These are phyloP conservation scores for Gephyroberyx darwinii DNA, from an alignment of 2,797 vertebrate species.

Conservation along the genomic window DNA sequence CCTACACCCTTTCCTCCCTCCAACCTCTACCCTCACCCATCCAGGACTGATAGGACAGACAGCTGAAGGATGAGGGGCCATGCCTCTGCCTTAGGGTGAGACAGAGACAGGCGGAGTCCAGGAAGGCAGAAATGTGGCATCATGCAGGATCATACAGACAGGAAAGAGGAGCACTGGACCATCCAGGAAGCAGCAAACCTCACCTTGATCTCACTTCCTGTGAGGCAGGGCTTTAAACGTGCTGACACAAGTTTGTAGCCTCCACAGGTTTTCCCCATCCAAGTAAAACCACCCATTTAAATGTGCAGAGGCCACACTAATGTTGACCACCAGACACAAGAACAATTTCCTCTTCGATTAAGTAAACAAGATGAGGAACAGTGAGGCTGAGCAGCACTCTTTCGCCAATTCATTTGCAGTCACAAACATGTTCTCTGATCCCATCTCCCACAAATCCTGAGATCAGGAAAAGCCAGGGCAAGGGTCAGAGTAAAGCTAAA, in stretches of 20 bases:
- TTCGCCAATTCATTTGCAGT: conserved; percentile 33
- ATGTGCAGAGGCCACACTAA: conserved; percentile 9
- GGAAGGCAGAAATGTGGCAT: conserved; percentile 4
- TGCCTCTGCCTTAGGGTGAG: conserved; percentile 34
- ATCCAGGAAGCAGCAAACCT: conserved; percentile 56
- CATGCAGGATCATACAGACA: conserved; percentile 38
- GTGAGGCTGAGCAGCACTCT: background rate
- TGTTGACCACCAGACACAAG: conserved; percentile 13
- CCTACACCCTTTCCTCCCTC: background rate
- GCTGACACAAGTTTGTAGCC: conserved; percentile 24
- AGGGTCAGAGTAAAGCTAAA: conserved; percentile 32
- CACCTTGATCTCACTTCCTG: conserved; percentile 62
- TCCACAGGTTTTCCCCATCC: conserved; percentile 14
- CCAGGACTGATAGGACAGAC: background rate
- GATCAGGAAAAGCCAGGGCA: background rate
- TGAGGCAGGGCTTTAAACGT: conserved; percentile 21
- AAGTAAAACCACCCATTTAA: conserved; percentile 44
- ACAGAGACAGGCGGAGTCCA: conserved; percentile 21
- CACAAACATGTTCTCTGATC: conserved; percentile 22
- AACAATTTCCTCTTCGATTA: background rate
- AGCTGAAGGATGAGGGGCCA: conserved; percentile 17
- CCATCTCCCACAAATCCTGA: conserved; percentile 37
- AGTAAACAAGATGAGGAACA: conserved; percentile 27
- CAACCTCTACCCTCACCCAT: background rate
- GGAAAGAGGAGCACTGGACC: conserved; percentile 51